Conservation (phyloP, 2,113 vertebrate species). For the Sciurus niger region DNA sequence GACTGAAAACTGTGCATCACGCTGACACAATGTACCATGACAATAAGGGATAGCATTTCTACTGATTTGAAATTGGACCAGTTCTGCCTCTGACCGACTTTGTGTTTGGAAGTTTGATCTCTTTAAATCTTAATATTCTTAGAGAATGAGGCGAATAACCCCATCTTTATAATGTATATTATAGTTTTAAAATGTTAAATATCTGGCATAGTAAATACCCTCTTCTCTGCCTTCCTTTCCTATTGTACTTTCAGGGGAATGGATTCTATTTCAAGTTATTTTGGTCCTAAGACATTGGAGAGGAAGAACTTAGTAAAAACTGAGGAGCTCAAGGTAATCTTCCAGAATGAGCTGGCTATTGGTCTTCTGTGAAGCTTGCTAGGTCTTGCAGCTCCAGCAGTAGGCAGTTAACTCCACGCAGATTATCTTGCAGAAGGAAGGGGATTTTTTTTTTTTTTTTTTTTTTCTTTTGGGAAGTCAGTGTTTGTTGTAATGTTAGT, state of each 20-base stretch:
- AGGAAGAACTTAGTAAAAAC: conserved; percentile 19
- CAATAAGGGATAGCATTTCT: conserved; percentile 14
- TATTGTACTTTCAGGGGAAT: conserved; percentile 3
- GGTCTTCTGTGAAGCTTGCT: neutral
- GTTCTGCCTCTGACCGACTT: neutral
- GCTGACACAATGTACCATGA: neutral
- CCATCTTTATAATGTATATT: neutral
- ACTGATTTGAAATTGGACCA: conserved; percentile 4
- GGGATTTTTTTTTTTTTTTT: neutral
- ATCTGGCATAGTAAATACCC: neutral
- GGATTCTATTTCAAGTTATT: conserved; percentile 48
- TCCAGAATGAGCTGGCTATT: neutral
- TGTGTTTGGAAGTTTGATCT: conserved; percentile 4
- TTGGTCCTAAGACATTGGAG: neutral
- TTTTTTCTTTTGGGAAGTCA: neutral
- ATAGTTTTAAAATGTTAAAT: neutral
- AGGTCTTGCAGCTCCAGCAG: neutral
- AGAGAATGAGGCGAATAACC: neutral
- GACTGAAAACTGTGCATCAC: neutral
- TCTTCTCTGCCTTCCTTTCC: neutral
- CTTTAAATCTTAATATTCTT: neutral
- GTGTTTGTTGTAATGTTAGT: neutral
- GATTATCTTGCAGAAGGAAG: neutral
- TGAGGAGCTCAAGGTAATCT: neutral
- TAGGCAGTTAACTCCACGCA: neutral